A percentile compares a stretch with the other conserved stretches of the same genome.
These are phyloP conservation scores for Aphis craccivora DNA, from an alignment of 1,140 invertebrate species.

Conservation along the genomic window DNA sequence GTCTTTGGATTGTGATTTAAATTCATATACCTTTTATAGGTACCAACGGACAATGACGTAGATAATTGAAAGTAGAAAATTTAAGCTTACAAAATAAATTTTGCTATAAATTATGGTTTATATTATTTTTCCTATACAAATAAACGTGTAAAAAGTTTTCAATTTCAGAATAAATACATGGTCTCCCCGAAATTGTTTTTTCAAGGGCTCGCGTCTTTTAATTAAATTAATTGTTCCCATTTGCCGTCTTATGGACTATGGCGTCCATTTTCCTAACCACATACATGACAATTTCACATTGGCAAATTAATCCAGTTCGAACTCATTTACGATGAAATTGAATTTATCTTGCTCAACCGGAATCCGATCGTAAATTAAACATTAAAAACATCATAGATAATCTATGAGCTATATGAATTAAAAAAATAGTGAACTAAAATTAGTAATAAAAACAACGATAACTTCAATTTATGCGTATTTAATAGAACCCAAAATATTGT, in stretches of 20 bases:
- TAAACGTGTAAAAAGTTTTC: not conserved
- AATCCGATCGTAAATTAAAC: conserved; percentile 11
- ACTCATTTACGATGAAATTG: not conserved
- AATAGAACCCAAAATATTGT: not conserved
- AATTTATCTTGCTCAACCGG: not conserved
- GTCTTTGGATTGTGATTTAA: not conserved
- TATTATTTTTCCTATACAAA: not conserved
- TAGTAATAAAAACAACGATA: not conserved
- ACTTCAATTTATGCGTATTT: not conserved
- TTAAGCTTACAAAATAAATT: not conserved
- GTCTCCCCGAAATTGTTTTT: not conserved
- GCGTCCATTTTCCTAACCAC: not conserved
- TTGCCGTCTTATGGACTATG: not conserved
- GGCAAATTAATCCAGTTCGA: not conserved
- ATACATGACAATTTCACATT: not conserved
- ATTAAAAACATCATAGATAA: not conserved
- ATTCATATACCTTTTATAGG: not conserved
- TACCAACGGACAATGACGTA: not conserved
- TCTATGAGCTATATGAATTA: not conserved
- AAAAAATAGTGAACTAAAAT: not conserved
- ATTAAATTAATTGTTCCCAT: conserved; percentile 26
- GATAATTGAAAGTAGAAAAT: not conserved
- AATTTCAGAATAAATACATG: not conserved
- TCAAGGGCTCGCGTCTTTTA: not conserved
- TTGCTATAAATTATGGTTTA: not conserved